Evolutionary conservation across 2,113 vertebrate species (phyloP).

Genomic region (Redunca redunca): DNA sequence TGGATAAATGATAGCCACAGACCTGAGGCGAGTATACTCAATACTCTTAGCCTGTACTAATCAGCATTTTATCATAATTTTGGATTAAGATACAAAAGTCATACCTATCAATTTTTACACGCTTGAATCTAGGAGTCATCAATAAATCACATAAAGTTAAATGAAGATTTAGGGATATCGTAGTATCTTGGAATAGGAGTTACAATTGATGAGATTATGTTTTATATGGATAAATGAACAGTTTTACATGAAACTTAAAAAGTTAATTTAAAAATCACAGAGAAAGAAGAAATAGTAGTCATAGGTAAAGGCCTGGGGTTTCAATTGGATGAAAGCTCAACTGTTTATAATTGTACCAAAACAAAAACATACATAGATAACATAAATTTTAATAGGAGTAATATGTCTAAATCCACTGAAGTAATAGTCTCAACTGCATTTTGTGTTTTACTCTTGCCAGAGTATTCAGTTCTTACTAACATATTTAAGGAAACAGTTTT

Average conservation of each 20-base stretch:
- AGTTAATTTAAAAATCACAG: neutral
- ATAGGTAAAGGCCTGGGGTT: neutral
- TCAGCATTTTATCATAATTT: slow-evolving; percentile 13
- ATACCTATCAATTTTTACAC: neutral
- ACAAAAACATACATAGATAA: neutral
- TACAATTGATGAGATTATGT: slow-evolving; percentile 4
- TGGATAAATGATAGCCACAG: neutral
- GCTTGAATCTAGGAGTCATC: neutral
- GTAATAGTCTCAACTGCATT: neutral
- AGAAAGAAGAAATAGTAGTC: neutral
- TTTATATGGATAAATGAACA: slow-evolving; percentile 31
- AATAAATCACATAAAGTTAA: slow-evolving; percentile 21
- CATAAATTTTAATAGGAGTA: neutral
- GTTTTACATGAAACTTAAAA: neutral
- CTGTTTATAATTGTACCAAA: neutral
- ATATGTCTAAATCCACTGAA: neutral
- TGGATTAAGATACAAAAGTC: neutral
- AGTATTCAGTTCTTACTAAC: neutral
- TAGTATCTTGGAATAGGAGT: neutral
- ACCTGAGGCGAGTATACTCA: neutral
- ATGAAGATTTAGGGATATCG: slow-evolving; percentile 36
- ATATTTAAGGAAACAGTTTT: neutral
- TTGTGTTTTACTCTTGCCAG: neutral
- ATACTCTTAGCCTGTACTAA: neutral
- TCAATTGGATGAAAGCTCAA: neutral